Evolutionary conservation across 2,888 invertebrate species (phyloP).

Genomic region (Lydus trimaculatus): DNA sequence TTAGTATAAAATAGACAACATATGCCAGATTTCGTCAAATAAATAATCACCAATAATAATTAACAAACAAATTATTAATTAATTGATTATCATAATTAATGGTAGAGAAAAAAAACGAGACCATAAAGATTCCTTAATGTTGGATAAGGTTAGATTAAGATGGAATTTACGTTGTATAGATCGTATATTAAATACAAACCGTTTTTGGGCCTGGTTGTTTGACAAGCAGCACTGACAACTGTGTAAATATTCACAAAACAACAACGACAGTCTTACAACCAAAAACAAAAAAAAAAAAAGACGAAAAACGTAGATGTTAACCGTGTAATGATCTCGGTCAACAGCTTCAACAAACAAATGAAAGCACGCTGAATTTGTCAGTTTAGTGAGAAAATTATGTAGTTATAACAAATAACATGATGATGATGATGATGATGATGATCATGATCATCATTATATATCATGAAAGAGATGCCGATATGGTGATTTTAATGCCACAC

Average conservation of each 20-base stretch:
- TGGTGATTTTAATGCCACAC: not conserved
- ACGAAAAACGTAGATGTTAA: slow-evolving; percentile 28
- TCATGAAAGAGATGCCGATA: not conserved
- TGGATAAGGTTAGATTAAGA: slow-evolving; percentile 7
- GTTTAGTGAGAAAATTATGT: slow-evolving; percentile 33
- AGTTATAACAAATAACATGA: not conserved
- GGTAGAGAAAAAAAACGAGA: slow-evolving; percentile 1
- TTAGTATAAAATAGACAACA: slow-evolving; percentile 8
- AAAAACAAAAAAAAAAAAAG: not conserved
- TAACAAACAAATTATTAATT: not conserved
- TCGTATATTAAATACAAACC: slow-evolving; percentile 15
- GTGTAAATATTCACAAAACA: slow-evolving; percentile 41
- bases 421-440: not conserved
- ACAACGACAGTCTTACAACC: not conserved
- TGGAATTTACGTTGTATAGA: not conserved
- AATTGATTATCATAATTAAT: not conserved
- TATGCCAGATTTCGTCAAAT: slow-evolving; percentile 17
- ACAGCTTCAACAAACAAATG: slow-evolving; percentile 34
- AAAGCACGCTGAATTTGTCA: slow-evolving; percentile 36
- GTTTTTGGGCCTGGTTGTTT: slow-evolving; percentile 37
- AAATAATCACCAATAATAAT: not conserved
- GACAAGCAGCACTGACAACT: slow-evolving; percentile 46
- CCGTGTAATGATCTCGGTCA: slow-evolving; percentile 45
- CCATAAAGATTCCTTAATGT: slow-evolving; percentile 4
- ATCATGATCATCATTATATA: not conserved